Evolutionary conservation across 2,113 vertebrate species (phyloP).

Genomic region (Euleptes europaea): DNA sequence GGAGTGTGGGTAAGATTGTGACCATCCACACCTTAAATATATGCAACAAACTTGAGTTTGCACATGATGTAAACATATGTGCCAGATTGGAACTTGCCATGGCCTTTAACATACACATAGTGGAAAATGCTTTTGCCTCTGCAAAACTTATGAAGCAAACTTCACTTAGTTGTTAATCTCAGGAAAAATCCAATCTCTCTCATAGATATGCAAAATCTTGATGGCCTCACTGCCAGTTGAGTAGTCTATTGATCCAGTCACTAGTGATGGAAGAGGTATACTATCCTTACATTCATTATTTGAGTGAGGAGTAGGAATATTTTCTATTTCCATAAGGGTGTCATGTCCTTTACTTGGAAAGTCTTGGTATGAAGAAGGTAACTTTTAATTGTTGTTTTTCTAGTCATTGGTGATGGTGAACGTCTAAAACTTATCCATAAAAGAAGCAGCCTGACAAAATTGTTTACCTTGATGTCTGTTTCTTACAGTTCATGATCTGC

Average conservation of each 20-base stretch:
- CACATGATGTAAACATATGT: background rate
- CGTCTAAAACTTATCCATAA: background rate
- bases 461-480: conserved; percentile 51
- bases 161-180: background rate
- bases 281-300: background rate
- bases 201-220: background rate
- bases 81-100: background rate
- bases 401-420: background rate
- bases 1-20: no score
- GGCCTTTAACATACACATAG: background rate
- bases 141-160: background rate
- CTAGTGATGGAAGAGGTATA: background rate
- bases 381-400: background rate
- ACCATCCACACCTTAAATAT: no score
- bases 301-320: background rate
- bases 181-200: background rate
- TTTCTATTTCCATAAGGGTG: background rate
- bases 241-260: background rate
- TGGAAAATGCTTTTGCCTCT: background rate
- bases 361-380: background rate
- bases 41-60: background rate
- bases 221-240: background rate
- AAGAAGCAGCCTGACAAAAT: background rate
- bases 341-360: background rate
- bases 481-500: conserved; percentile 92